These are phyloP conservation scores for Corbicula japonica DNA, from an alignment of 2,888 invertebrate species.

Conservation along the genomic window DNA sequence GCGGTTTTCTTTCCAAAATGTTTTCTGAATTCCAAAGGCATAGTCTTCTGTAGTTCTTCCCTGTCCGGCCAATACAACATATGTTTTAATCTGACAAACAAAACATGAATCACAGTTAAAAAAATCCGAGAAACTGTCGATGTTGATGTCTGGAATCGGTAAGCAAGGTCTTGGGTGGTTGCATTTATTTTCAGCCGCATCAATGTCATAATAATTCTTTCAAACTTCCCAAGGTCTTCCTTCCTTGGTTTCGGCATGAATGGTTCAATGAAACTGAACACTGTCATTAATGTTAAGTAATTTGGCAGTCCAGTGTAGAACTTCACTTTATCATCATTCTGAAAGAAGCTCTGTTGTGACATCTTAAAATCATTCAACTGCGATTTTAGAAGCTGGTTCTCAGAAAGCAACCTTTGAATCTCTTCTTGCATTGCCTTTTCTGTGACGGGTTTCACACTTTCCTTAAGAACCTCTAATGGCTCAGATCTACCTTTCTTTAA, in stretches of 20 bases:
- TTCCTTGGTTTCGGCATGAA: neutral
- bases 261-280: conserved; percentile 3
- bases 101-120: conserved; percentile 11
- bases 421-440: neutral
- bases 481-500: neutral
- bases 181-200: conserved; percentile 46
- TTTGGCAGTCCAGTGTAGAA: conserved; percentile 32
- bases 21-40: conserved; percentile 48
- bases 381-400: neutral
- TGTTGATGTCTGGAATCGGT: conserved; percentile 26
- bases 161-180: conserved; percentile 23
- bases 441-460: neutral
- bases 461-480: neutral
- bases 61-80: conserved; percentile 49
- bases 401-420: conserved; percentile 4
- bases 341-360: neutral
- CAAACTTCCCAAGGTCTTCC: conserved; percentile 22
- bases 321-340: conserved; percentile 21
- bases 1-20: conserved; percentile 41
- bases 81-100: conserved; percentile 42
- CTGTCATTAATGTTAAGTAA: neutral
- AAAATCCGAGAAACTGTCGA: conserved; percentile 43
- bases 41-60: conserved; percentile 35
- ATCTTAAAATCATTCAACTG: neutral
- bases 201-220: conserved; percentile 30